phyloP scores from a whole-genome alignment of 2,797 vertebrate species.

The Capromys pilorides region DNA sequence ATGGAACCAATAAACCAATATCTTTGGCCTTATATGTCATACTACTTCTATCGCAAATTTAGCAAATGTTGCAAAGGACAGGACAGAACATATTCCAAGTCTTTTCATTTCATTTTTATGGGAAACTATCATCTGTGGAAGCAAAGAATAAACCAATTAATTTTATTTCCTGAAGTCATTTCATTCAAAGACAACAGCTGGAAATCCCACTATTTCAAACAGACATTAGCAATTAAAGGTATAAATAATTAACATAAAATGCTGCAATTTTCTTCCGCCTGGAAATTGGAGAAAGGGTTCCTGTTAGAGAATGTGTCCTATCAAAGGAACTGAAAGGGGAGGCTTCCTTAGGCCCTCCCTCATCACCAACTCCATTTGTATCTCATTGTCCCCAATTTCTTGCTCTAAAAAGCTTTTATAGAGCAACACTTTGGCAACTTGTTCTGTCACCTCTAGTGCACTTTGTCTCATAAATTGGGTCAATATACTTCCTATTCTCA shows the following conservation, averaged over 20 bases:
- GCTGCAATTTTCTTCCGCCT: background rate
- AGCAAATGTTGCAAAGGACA: slow-evolving; percentile 18
- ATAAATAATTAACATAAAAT: background rate
- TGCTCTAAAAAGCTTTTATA: slow-evolving; percentile 73
- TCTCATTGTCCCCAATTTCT: slow-evolving; percentile 70
- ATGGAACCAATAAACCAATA: background rate
- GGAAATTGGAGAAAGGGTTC: background rate
- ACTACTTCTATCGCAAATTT: background rate
- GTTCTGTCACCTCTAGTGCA: slow-evolving; percentile 73
- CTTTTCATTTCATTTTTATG: slow-evolving; percentile 38
- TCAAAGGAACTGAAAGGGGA: background rate
- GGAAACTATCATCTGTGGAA: background rate
- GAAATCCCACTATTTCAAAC: slow-evolving; percentile 41
- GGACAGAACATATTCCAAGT: background rate
- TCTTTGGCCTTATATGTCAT: background rate
- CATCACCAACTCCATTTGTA: slow-evolving; percentile 62
- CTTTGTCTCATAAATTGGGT: slow-evolving; percentile 83
- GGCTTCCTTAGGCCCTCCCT: slow-evolving; percentile 45
- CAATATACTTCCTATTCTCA: slow-evolving; percentile 83
- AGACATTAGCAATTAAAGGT: slow-evolving; percentile 44
- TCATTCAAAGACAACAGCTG: slow-evolving; percentile 59
- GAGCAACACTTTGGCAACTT: slow-evolving; percentile 70
- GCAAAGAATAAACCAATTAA: slow-evolving; percentile 42
- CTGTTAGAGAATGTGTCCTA: background rate
- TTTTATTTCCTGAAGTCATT: slow-evolving; percentile 67